These are phyloP conservation scores for Ernsta delagoae DNA, from an alignment of 2,888 invertebrate genomes.

Conservation along the genomic window DNA sequence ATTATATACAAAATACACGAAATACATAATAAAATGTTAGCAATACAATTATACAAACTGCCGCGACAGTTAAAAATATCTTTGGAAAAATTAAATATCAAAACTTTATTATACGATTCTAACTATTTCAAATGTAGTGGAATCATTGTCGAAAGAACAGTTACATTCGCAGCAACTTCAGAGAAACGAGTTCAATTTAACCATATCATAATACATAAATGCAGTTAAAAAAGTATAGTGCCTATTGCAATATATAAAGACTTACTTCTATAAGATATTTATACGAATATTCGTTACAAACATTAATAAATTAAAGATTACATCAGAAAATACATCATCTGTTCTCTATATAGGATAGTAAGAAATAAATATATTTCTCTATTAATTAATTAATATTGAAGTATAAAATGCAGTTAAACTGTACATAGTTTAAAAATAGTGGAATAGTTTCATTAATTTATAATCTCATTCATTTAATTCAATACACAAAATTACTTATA, in stretches of 20 bases:
- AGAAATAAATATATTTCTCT: slow-evolving; percentile 27
- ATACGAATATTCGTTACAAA: slow-evolving; percentile 11
- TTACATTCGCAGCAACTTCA: no score
- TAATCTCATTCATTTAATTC: slow-evolving; percentile 16
- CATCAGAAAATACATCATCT: slow-evolving; percentile 32
- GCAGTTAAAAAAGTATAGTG: no score
- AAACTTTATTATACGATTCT: no score
- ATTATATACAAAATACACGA: no score
- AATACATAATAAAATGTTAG: no score
- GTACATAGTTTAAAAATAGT: slow-evolving; percentile 19
- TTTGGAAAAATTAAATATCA: neutral
- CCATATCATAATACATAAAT: no score
- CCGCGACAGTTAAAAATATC: neutral
- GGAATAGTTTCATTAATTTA: slow-evolving; percentile 24
- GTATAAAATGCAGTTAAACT: slow-evolving; percentile 33
- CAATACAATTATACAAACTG: neutral
- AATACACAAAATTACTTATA: neutral
- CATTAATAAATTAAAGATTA: slow-evolving; percentile 28
- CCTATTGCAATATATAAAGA: no score
- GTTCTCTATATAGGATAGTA: slow-evolving; percentile 26
- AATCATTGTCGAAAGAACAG: no score
- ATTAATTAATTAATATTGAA: slow-evolving; percentile 21
- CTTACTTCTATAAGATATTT: neutral
- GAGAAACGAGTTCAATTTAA: no score
- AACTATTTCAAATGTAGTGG: neutral